Conservation (phyloP, 2,797 vertebrate species). For the Oreortyx pictus region DNA sequence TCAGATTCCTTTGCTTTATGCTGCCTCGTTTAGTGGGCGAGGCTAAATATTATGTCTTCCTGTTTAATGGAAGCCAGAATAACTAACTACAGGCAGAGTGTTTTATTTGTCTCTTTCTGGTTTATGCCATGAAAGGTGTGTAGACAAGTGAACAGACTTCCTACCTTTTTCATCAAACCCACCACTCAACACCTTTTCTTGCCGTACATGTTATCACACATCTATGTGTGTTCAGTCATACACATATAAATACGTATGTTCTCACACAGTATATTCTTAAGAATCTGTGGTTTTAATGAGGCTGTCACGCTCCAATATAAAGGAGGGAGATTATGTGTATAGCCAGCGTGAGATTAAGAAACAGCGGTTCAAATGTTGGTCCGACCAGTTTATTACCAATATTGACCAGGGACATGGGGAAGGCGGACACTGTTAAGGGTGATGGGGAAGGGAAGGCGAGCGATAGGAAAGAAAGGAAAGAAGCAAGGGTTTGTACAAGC, state of each 20-base stretch:
- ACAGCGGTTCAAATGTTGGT: no score
- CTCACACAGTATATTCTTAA: not conserved
- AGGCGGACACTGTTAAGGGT: no score
- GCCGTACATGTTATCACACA: not conserved
- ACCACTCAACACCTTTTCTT: not conserved
- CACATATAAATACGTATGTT: accelerated
- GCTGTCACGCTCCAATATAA: no score
- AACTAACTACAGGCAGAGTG: not conserved
- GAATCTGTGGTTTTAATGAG: not conserved
- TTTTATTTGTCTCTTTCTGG: not conserved
- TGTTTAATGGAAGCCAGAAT: no score
- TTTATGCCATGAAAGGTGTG: not conserved
- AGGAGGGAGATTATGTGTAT: no score
- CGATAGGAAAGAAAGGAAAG: no score
- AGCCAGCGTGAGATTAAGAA: no score
- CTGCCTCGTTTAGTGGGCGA: not conserved
- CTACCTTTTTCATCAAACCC: not conserved
- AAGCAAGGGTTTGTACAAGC: no score
- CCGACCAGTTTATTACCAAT: no score
- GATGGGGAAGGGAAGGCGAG: no score
- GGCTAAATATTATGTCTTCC: not conserved
- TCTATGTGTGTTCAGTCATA: not conserved
- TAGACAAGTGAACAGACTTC: not conserved
- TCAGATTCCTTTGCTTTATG: not conserved
- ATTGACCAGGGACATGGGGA: no score